Conservation (phyloP, 2,888 invertebrate genomes). For the Noctua comes region DNA sequence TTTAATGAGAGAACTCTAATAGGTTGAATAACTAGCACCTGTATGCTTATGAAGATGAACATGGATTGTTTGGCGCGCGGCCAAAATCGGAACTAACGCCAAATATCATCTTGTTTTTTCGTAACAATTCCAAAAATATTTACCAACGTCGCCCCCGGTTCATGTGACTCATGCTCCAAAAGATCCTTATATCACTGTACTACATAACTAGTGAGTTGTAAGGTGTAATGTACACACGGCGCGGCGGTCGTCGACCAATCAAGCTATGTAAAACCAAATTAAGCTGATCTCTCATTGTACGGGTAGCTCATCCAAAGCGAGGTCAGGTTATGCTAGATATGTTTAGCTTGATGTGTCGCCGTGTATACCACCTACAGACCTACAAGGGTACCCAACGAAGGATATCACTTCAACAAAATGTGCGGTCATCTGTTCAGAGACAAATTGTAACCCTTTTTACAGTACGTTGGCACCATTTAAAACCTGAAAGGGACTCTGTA, state of each 20-base stretch:
- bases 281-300: too few relatives aligned
- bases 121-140: not conserved
- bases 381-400: not conserved
- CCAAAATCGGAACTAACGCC: not conserved
- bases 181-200: not conserved
- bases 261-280: too few relatives aligned
- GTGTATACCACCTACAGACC: too few relatives aligned
- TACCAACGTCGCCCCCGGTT: not conserved
- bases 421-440: conserved; percentile 48
- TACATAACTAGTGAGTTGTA: not conserved
- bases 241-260: too few relatives aligned
- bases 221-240: not conserved
- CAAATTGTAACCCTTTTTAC: conserved; percentile 58
- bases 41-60: not conserved
- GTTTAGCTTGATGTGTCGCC: too few relatives aligned
- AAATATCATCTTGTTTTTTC: not conserved
- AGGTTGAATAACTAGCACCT: too few relatives aligned
- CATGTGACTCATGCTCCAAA: not conserved
- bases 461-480: conserved; percentile 35
- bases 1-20: too few relatives aligned
- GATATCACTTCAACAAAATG: conserved; percentile 35
- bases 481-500: conserved; percentile 45
- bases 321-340: too few relatives aligned
- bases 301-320: too few relatives aligned
- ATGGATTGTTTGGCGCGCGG: not conserved